phyloP scores from a whole-genome alignment of 2,888 invertebrate species.

The Xylota sylvarum region DNA sequence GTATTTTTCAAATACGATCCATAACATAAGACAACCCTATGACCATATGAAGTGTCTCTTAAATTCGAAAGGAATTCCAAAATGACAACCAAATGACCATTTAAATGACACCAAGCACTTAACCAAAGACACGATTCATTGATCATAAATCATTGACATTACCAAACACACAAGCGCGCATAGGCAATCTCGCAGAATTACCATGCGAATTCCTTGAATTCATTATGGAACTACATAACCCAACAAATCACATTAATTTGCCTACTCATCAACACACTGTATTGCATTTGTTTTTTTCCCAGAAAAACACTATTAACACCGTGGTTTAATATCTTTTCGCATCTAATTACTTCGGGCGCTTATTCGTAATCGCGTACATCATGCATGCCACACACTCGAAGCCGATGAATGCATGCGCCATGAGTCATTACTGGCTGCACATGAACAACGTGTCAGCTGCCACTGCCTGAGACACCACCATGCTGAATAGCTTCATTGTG shows the following conservation, averaged over 20 bases:
- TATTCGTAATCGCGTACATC: slow-evolving; percentile 51
- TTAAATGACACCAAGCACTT: not conserved
- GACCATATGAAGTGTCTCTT: not conserved
- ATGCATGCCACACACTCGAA: slow-evolving; percentile 37
- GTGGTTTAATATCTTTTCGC: slow-evolving; percentile 57
- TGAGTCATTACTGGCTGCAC: slow-evolving; percentile 37
- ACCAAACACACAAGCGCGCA: not conserved
- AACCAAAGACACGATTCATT: not conserved
- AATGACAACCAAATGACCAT: not conserved
- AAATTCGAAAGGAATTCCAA: not conserved
- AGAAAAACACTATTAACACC: slow-evolving; percentile 50
- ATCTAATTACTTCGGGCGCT: slow-evolving; percentile 69
- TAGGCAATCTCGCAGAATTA: not conserved
- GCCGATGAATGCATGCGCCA: slow-evolving; percentile 49
- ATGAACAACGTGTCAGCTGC: slow-evolving; percentile 53
- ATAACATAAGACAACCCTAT: not conserved
- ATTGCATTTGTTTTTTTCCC: slow-evolving; percentile 45
- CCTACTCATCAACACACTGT: slow-evolving; percentile 31
- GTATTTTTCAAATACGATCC: too few species aligned
- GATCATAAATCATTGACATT: not conserved
- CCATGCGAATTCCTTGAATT: not conserved
- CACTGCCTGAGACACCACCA: slow-evolving; percentile 2
- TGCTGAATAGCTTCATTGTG: slow-evolving; percentile 67
- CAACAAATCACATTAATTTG: slow-evolving; percentile 28
- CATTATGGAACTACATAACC: not conserved